phyloP scores from a whole-genome alignment of 2,113 vertebrate genomes.

The Indri indri region DNA sequence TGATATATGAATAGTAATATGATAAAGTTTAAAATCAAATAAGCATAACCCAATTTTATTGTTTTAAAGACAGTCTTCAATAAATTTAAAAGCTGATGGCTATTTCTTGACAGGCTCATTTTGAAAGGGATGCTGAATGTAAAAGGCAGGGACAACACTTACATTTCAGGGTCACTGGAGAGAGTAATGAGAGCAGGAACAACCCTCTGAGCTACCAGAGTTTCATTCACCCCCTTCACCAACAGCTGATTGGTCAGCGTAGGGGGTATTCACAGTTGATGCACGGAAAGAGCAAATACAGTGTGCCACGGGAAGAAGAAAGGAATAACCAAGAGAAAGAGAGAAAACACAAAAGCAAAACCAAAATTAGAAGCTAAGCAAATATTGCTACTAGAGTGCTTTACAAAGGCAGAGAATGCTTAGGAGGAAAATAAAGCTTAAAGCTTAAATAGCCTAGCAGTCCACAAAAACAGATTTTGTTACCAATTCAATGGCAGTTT shows the following conservation, averaged over 20 bases:
- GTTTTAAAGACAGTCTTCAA: constrained; percentile 19
- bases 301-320: constrained; percentile 88
- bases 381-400: constrained; percentile 85
- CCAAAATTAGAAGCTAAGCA: constrained; percentile 91
- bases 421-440: constrained; percentile 76
- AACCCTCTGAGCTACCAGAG: constrained; percentile 99
- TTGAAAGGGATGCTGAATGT: constrained; percentile 83
- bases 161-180: constrained; percentile 99
- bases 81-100: constrained; percentile 77
- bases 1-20: not conserved
- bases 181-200: constrained; percentile 99
- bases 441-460: constrained; percentile 76
- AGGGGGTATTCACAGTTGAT: constrained; percentile 89
- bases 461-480: constrained; percentile 42
- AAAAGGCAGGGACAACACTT: constrained; percentile 92
- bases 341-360: constrained; percentile 90
- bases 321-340: constrained; percentile 81
- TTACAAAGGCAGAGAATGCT: constrained; percentile 78
- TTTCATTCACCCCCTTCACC: constrained; percentile 99
- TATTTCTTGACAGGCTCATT: constrained; percentile 83
- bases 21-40: constrained; percentile 20
- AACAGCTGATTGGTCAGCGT: constrained; percentile 96
- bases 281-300: constrained; percentile 92
- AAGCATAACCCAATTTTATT: not conserved
- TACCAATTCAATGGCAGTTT: constrained; percentile 39